These are phyloP conservation scores for Danio aesculapii DNA, from an alignment of 2,797 vertebrate genomes.

Conservation along the genomic window DNA sequence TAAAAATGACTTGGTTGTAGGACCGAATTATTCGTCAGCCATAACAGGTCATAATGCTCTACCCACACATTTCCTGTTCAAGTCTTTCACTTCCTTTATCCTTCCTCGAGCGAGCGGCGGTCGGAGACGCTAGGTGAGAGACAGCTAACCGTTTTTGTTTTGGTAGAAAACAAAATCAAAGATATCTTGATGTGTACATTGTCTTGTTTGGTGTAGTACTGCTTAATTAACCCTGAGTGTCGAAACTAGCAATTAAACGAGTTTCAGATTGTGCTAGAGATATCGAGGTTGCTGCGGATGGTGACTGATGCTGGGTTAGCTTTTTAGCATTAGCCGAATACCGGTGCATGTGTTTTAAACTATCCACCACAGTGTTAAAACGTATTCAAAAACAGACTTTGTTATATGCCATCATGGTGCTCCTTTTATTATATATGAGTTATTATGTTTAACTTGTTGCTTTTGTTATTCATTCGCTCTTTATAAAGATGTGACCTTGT, in stretches of 20 bases:
- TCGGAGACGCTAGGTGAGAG: constrained; percentile 49
- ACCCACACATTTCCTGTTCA: constrained; percentile 29
- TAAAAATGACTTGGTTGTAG: background rate
- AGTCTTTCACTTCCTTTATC: constrained; percentile 34
- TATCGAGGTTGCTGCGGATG: background rate
- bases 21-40: background rate
- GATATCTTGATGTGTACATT: background rate
- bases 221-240: background rate
- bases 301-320: background rate
- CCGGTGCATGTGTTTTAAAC: background rate
- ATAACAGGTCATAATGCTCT: constrained; percentile 7
- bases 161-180: background rate
- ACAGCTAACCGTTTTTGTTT: background rate
- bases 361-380: background rate
- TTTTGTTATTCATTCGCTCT: background rate
- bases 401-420: too few species aligned
- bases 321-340: constrained; percentile 4
- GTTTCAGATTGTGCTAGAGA: background rate
- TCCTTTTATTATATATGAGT: background rate
- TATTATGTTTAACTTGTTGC: background rate
- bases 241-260: background rate
- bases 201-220: background rate
- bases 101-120: constrained; percentile 14
- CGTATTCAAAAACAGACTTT: too few species aligned
- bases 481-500: constrained; percentile 24